Base-by-base conservation (phyloP, 1,140 invertebrate genomes). In the Potamilus streckersoni region DNA sequence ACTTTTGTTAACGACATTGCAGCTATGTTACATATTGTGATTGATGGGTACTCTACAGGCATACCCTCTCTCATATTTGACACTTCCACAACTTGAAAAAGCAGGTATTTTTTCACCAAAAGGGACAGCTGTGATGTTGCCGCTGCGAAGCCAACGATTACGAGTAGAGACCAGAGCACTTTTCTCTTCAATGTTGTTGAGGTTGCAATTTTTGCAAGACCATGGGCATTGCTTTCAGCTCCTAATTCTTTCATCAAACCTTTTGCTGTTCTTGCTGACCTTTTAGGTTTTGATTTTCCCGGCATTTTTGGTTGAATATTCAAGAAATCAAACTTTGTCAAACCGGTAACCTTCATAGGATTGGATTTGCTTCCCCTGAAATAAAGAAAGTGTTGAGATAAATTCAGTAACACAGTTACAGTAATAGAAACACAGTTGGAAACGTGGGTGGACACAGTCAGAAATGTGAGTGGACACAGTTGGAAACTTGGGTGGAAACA, bases 161-260 rank as follows among this genome's bases (percentile, higher is more conserved):
- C 86, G 66, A 87, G 69, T 49, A 87, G 66, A 5, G 84, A 82
- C 82, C 82, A 83, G 73, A 84, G 81, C 20, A 87, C 85, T 77
- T 87, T 87, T 16, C 86, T 71, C 73, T 85, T 84, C 49, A 84
- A 86, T 71, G 85, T 82, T 5, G 60, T 65, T 19, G 86, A 85
- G 15, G 83, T 87, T 17, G 85, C 86, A 73, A 87, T 85, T 78
- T 86, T 86, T 20, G 86, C 84, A 57, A 87, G 81, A 27, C 86
- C 86, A 74, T 87, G 86, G 31, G 86, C 86, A 61, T 86, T 87
- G 71, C 86, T 87, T 71, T 87, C 86, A 5, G 86, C 84, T 31
- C 84, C 86, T n/a, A 87, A 80, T 73, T 87, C 86, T 12, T 81
- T 76, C 59, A 87, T 85, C 19, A 87, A 79, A 23, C 74, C 73